phyloP scores from a whole-genome alignment of 1,140 invertebrate genomes.

The Drosophila tani region DNA sequence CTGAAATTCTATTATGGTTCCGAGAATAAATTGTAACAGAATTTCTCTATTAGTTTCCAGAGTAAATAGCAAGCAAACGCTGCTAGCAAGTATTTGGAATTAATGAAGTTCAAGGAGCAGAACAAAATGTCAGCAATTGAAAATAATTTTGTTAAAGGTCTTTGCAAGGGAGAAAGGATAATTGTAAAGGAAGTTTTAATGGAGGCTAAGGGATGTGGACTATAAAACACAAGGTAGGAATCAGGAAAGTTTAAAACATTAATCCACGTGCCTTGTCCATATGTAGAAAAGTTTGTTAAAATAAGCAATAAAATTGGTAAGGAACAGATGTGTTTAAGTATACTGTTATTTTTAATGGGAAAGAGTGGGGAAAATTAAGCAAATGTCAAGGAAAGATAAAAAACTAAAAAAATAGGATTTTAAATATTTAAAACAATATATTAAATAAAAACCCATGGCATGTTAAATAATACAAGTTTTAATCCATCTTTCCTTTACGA shows the following conservation, averaged over 20 bases:
- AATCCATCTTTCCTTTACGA: neutral
- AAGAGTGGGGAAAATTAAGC: too few relatives aligned
- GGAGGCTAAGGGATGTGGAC: neutral
- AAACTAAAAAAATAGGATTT: too few relatives aligned
- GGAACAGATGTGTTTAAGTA: neutral
- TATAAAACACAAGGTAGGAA: neutral
- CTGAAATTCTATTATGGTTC: neutral
- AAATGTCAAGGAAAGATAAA: neutral
- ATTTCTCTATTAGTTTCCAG: neutral
- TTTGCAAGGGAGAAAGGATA: neutral
- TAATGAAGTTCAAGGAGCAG: neutral
- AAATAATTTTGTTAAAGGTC: neutral
- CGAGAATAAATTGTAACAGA: neutral
- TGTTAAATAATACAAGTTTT: too few relatives aligned
- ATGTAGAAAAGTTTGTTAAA: neutral
- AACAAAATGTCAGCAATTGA: slow-evolving; percentile 6
- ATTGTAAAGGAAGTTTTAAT: slow-evolving; percentile 7
- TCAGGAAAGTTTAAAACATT: neutral
- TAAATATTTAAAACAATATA: too few relatives aligned
- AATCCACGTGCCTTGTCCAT: neutral
- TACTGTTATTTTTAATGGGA: neutral
- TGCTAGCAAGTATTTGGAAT: neutral
- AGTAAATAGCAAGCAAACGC: neutral
- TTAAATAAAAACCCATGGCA: too few relatives aligned
- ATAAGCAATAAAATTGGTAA: neutral